phyloP scores from a whole-genome alignment of 2,113 vertebrate species.

The Neomonachus schauinslandi region DNA sequence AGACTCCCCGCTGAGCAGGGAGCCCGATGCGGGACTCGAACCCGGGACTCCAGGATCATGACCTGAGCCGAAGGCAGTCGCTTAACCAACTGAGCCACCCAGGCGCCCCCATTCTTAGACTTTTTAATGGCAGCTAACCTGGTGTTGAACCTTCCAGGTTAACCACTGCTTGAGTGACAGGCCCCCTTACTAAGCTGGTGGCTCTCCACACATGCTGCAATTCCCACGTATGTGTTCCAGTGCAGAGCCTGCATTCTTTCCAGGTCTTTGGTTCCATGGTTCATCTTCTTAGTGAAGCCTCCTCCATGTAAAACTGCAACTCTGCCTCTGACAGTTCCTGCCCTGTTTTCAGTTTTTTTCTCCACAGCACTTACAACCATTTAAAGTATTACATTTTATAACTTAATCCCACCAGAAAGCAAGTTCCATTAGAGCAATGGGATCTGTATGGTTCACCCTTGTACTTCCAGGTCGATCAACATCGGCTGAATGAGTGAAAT shows the following conservation, averaged over 20 bases:
- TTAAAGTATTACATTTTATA: background rate
- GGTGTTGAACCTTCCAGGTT: background rate
- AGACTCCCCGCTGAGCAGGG: too few species aligned
- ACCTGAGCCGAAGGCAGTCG: too few species aligned
- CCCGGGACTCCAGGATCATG: too few species aligned
- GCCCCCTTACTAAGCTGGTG: rapidly evolving
- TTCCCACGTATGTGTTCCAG: background rate
- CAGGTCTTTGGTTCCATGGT: background rate
- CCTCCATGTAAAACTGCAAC: background rate
- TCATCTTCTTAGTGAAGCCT: background rate
- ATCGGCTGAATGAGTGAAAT: background rate
- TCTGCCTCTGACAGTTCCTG: background rate
- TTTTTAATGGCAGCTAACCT: background rate
- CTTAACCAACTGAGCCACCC: too few species aligned
- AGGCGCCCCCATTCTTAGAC: background rate
- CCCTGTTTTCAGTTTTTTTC: background rate
- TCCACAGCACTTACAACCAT: background rate
- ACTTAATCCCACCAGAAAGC: background rate
- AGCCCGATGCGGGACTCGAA: too few species aligned
- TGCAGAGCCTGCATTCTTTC: background rate
- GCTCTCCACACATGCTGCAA: background rate
- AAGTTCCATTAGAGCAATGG: background rate
- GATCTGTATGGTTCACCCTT: background rate
- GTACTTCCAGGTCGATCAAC: background rate
- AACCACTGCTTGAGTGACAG: background rate